These are phyloP conservation scores for Laticauda laticaudata DNA, from an alignment of 2,113 vertebrate genomes.

Conservation along the genomic window DNA sequence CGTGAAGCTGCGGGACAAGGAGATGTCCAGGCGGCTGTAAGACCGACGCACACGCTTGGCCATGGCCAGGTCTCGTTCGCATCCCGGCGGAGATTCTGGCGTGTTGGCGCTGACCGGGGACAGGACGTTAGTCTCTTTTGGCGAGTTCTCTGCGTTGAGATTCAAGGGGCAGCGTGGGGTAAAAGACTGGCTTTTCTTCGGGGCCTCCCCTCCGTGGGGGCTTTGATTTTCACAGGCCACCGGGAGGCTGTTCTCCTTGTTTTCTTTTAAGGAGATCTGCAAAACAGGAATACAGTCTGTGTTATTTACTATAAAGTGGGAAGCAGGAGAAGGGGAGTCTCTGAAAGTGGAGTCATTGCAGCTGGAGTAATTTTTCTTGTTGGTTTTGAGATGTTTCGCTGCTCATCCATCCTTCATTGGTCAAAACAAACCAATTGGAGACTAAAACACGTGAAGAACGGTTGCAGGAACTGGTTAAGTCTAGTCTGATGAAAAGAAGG, in stretches of 20 bases:
- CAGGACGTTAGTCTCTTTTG: neutral
- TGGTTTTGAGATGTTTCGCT: neutral
- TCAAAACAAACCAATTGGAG: neutral
- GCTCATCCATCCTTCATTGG: neutral
- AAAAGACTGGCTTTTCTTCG: no score
- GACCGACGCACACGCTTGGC: slow-evolving; percentile 82
- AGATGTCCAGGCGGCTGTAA: slow-evolving; percentile 77
- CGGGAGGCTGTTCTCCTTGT: slow-evolving; percentile 18
- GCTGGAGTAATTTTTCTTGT: neutral
- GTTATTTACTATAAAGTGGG: neutral
- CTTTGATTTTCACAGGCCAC: neutral
- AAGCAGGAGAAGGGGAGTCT: neutral
- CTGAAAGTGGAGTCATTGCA: neutral
- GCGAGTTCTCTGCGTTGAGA: neutral
- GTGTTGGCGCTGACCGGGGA: neutral
- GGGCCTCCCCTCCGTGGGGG: neutral
- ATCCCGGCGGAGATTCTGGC: neutral
- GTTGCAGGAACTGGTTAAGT: no score
- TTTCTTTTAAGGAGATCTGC: slow-evolving; percentile 20
- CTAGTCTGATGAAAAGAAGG: no score
- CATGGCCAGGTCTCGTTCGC: slow-evolving; percentile 69
- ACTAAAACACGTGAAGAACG: no score
- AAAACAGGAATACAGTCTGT: neutral
- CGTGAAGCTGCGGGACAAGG: slow-evolving; percentile 47
- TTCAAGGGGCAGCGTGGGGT: neutral